Evolutionary conservation across 2,888 invertebrate genomes (phyloP).

Genomic region (Rhorus exstirpatorius): DNA sequence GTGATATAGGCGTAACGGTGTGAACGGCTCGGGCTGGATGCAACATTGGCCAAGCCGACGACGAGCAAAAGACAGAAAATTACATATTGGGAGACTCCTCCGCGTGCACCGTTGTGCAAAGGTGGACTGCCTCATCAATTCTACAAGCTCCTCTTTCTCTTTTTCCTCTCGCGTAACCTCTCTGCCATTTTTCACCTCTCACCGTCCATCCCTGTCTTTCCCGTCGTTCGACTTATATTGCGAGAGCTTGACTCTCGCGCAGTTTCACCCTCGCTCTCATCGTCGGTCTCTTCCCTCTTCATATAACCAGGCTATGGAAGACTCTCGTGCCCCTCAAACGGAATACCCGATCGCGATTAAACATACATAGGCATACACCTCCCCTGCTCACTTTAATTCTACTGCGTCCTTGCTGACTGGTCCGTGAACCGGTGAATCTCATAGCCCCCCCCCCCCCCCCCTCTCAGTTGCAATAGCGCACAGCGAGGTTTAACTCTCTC

Average conservation of each 20-base stretch:
- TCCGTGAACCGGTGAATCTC: too few relatives aligned
- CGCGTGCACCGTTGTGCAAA: conserved; percentile 63
- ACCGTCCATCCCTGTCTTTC: conserved; percentile 58
- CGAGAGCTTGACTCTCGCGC: conserved; percentile 39
- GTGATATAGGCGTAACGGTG: conserved; percentile 13
- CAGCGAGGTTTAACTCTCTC: conserved; percentile 12
- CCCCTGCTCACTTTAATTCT: conserved; percentile 81
- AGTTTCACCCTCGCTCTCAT: conserved; percentile 64
- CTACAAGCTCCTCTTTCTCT: conserved; percentile 30
- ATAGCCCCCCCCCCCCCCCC: too few relatives aligned
- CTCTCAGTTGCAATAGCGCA: conserved; percentile 5
- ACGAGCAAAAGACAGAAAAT: conserved; percentile 66
- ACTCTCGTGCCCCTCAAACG: conserved; percentile 80
- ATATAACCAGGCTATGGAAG: conserved; percentile 51
- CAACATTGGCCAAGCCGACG: conserved; percentile 19
- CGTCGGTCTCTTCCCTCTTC: conserved; percentile 26
- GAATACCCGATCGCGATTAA: conserved; percentile 85
- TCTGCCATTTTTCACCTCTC: conserved; percentile 62
- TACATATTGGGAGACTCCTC: conserved; percentile 73
- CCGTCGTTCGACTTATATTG: conserved; percentile 54
- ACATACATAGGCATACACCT: conserved; percentile 83
- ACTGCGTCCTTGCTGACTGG: conserved; percentile 56
- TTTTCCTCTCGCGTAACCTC: conserved; percentile 47
- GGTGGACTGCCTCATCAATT: conserved; percentile 54
- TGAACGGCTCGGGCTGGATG: conserved; percentile 33